Conservation (phyloP, 2,888 invertebrate species). For the Mythimna loreyi region DNA sequence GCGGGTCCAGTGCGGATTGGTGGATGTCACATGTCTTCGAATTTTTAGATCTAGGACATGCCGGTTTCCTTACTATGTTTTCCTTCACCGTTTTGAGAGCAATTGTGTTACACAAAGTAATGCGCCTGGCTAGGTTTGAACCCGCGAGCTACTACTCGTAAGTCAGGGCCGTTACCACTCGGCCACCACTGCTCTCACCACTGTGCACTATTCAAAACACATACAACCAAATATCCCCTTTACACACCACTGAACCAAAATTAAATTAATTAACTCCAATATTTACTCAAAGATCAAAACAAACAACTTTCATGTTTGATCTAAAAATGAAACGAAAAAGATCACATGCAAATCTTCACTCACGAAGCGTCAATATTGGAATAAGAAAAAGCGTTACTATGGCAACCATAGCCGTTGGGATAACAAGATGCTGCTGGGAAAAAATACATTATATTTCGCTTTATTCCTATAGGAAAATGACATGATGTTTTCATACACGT, state of each 20-base stretch:
- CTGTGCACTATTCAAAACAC: too few relatives aligned
- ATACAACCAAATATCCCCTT: background rate
- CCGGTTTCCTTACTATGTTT: too few relatives aligned
- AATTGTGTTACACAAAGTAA: too few relatives aligned
- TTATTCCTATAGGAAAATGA: conserved; percentile 22
- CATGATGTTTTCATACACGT: conserved; percentile 3
- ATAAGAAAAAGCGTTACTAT: conserved; percentile 16
- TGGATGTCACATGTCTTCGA: too few relatives aligned
- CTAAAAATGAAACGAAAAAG: conserved; percentile 13
- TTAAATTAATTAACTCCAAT: background rate
- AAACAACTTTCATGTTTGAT: conserved; percentile 17
- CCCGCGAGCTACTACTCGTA: too few relatives aligned
- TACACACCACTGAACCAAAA: background rate
- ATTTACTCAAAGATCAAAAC: background rate
- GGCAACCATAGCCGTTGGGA: conserved; percentile 7
- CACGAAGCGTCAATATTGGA: conserved; percentile 24
- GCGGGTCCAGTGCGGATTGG: too few relatives aligned
- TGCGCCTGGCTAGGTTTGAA: too few relatives aligned
- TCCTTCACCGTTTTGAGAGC: too few relatives aligned
- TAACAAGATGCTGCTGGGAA: conserved; percentile 19
- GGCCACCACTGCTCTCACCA: too few relatives aligned
- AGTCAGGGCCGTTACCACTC: too few relatives aligned
- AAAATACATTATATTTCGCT: background rate
- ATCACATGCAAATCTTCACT: conserved; percentile 9
- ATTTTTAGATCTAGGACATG: too few relatives aligned